Evolutionary conservation across 2,113 vertebrate species (phyloP).

Genomic region (Elanus axillaris): DNA sequence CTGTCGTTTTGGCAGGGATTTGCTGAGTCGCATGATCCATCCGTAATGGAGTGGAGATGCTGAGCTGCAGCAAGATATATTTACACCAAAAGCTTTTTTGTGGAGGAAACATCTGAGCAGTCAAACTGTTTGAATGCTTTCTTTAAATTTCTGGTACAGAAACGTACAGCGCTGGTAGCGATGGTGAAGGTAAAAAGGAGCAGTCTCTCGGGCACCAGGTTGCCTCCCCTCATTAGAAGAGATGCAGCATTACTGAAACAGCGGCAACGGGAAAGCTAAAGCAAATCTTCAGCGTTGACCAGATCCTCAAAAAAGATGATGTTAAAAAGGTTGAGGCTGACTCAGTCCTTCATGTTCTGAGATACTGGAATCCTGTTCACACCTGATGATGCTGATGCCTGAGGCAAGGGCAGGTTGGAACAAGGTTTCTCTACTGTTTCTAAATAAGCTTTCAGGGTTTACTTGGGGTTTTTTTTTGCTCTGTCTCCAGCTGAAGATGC

Average conservation of each 20-base stretch:
- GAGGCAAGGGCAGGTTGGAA: conserved; percentile 47
- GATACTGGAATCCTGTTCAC: conserved; percentile 49
- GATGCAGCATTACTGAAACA: not conserved
- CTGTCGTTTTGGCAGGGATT: conserved; percentile 23
- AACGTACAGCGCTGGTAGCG: rapidly evolving
- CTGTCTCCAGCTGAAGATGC: not conserved
- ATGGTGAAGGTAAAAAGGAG: not conserved
- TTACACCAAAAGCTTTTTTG: not conserved
- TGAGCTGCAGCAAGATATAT: conserved; percentile 37
- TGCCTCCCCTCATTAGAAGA: not conserved
- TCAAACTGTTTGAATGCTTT: not conserved
- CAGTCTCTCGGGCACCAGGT: not conserved
- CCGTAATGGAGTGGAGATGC: conserved; percentile 42
- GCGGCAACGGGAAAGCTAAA: not conserved
- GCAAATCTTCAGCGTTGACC: not conserved
- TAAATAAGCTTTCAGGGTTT: not conserved
- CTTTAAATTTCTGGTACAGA: not conserved
- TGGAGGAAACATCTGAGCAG: not conserved
- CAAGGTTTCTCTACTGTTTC: conserved; percentile 55
- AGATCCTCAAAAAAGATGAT: not conserved
- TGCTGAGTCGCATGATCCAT: conserved; percentile 18
- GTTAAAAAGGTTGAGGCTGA: conserved; percentile 1
- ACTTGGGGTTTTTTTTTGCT: not conserved
- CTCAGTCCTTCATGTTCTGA: conserved; percentile 34
- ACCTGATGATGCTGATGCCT: conserved; percentile 8